Percentiles rank a stretch among this genome's conserved stretches.
Conservation (phyloP, 2,113 vertebrate genomes). For the Percina caprodes region DNA sequence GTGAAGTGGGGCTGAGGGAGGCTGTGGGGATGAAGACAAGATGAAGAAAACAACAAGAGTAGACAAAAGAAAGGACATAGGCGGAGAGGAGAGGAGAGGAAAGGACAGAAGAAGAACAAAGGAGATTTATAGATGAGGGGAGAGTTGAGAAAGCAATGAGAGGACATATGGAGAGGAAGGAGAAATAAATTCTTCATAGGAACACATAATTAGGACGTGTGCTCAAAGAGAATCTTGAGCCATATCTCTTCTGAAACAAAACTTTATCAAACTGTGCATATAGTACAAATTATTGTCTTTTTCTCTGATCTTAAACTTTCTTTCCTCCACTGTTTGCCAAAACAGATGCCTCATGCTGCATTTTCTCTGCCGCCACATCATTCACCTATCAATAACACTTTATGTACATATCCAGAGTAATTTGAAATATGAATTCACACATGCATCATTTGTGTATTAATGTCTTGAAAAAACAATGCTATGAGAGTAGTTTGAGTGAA, state of each 20-base stretch:
- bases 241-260: not conserved
- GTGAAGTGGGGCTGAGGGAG: constrained; percentile 26
- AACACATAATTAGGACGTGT: not conserved
- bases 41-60: constrained; percentile 33
- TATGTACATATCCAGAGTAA: not conserved
- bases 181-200: not conserved
- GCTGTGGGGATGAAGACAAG: constrained; percentile 24
- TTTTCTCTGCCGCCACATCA: not conserved
- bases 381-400: too few relatives aligned
- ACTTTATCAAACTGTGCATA: not conserved
- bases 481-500: too few relatives aligned
- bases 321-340: not conserved
- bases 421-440: not conserved
- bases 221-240: not conserved
- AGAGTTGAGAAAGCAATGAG: not conserved
- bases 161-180: not conserved
- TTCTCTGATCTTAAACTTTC: not conserved
- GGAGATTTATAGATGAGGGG: not conserved
- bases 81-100: constrained; percentile 1
- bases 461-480: too few relatives aligned
- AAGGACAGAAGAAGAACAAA: not conserved
- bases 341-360: not conserved
- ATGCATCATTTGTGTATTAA: constrained; percentile 3
- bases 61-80: constrained; percentile 36
- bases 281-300: not conserved